Conservation (phyloP, 2,888 invertebrate genomes). For the Mechanitis messenoides region DNA sequence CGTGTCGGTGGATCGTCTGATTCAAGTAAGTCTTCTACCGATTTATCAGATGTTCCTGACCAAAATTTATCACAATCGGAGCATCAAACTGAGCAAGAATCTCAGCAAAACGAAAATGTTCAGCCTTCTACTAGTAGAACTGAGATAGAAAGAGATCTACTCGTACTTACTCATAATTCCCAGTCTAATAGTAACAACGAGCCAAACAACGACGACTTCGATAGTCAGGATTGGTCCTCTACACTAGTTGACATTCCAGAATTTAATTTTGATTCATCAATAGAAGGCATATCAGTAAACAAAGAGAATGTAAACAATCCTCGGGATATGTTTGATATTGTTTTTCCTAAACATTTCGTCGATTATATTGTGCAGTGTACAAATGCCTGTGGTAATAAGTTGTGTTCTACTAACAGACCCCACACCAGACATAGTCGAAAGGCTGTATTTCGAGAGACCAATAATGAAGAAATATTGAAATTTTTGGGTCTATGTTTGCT, state of each 20-base stretch:
- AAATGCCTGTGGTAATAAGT: no score
- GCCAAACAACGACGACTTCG: conserved; percentile 16
- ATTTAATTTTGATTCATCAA: conserved; percentile 24
- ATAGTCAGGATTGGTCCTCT: conserved; percentile 19
- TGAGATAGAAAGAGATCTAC: conserved; percentile 8
- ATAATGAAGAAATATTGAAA: no score
- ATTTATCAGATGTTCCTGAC: conserved; percentile 18
- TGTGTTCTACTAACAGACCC: no score
- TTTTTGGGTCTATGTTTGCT: no score
- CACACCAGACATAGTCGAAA: no score
- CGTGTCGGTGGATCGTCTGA: conserved; percentile 19
- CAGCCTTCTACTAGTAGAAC: conserved; percentile 18
- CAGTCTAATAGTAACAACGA: conserved; percentile 19
- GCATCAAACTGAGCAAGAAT: conserved; percentile 15
- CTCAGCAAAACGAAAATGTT: conserved; percentile 8
- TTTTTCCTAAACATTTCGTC: no score
- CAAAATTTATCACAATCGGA: conserved; percentile 18
- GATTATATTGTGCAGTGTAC: no score
- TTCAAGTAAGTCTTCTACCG: conserved; percentile 22
- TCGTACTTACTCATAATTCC: conserved; percentile 10
- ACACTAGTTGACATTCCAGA: conserved; percentile 23
- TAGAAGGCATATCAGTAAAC: conserved; percentile 21
- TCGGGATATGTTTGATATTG: conserved; percentile 19
- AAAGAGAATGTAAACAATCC: conserved; percentile 15
- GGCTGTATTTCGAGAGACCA: no score